A percentile compares a stretch with the other conserved stretches of the same genome.
These are phyloP conservation scores for Sebastes umbrosus DNA, from an alignment of 2,797 vertebrate genomes.

Conservation along the genomic window DNA sequence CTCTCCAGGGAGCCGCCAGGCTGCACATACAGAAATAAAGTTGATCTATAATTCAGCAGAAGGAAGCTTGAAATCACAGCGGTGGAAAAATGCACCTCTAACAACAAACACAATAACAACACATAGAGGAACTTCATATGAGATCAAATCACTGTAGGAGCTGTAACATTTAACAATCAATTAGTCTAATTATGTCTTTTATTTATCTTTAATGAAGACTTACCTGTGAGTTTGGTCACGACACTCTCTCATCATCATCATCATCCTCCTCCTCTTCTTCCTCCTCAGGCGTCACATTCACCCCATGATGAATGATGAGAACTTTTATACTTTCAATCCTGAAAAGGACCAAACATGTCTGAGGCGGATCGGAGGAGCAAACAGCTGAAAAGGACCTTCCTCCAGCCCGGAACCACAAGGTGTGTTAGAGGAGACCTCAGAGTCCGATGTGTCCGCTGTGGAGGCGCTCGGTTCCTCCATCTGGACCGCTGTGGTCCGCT, in stretches of 20 bases:
- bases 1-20: constrained; percentile 21
- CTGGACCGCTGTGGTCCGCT: neutral
- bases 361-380: neutral
- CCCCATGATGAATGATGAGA: constrained; percentile 51
- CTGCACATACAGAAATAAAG: constrained; percentile 62
- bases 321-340: constrained; percentile 4
- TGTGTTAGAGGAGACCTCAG: no score
- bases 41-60: constrained; percentile 67
- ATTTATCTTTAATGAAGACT: neutral
- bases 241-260: constrained; percentile 17
- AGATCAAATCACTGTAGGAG: no score
- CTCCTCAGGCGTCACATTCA: constrained; percentile 14
- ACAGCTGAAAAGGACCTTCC: neutral
- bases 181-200: no score
- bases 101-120: neutral
- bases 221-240: constrained; percentile 37
- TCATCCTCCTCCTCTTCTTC: neutral
- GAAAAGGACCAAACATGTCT: neutral
- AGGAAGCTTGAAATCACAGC: constrained; percentile 33
- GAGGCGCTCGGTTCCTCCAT: constrained; percentile 6
- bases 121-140: no score
- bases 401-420: neutral
- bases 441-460: neutral
- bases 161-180: no score
- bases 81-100: neutral